Evolutionary conservation across 2,113 vertebrate genomes (phyloP), one percentile per base, ranked within the genome.

Genomic region (Smithornis capensis): DNA sequence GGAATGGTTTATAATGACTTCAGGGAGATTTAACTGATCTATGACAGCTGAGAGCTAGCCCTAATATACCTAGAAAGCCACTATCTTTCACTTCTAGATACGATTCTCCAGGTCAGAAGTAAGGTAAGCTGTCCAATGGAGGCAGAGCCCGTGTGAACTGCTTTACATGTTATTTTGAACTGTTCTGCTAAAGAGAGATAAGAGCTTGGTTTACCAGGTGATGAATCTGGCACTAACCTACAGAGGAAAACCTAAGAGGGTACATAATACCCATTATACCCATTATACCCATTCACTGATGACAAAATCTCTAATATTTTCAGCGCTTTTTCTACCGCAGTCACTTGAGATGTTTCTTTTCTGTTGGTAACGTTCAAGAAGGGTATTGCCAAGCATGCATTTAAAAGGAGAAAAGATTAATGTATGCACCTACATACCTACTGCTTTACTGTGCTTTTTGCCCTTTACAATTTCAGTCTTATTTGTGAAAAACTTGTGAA

Each of bases 161-260:
- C 60, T 83, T 59, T 90, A 49, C 37, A 64, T 90, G 44, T 23
- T 76, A 24, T 80, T 92, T 76, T 60, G 60, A 83, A 11, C 40
- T 38, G 19, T 28, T 70, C 47, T 83, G 21, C 59, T 70, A 53
- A 28, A 38, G 50, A 83, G 70, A 55, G 63, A 47, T 75, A 60
- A 56, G 44, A 71, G 22, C 37, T 88, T 83, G 35, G 17, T 91
- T 88, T 70, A 56, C 76, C 83, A 71, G 65, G 47, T 70, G 74
- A 24, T 79, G 40, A 85, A 89, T 91, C 84, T 96, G 90, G 71
- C 84, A 70, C 65, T 81, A 85, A 86, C 83, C 93, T 91, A 75
- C 62, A 91, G 84, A 59, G 35, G 22, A 56, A 94, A 65, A 85
- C 45, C 69, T 67, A 33, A 85, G 60, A 65, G 45, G 28, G 31